Evolutionary conservation across 2,113 vertebrate genomes (phyloP), one percentile per base, ranked within the genome.

Genomic region (Antennarius striatus): DNA sequence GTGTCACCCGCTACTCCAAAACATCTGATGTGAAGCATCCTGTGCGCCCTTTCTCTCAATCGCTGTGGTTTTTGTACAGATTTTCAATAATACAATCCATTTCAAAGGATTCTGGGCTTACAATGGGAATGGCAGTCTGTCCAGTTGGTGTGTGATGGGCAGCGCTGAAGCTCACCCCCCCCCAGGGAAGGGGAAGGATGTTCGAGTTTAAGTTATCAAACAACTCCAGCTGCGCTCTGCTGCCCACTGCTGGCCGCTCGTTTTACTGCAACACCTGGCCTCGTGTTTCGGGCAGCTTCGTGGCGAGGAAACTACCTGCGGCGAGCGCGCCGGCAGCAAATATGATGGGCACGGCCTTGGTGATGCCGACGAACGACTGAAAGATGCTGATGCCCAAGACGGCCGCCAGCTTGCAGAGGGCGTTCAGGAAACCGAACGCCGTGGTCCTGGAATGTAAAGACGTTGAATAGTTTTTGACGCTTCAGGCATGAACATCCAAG

Each of bases 301-400:
- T 89, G 6, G 97, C 96, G 54, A 99, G 91, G 89, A 95, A 97
- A 84, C 96, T 97, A 79, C 97, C 97, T 0, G 94, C 91, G 0
- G 95, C 96, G 11, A 98, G 92, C 0, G 96, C 96, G 0, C 94
- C 94, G 0, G 96, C 96, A 0, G 97, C 97, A 3, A 98, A 92
- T 14, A 99, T 65, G 88, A 99, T 99, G 73, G 96, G 96, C 52
- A 96, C 93, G 0, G 97, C 96, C 87, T 98, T 97, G 70, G 96
- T 96, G 90, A 98, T 93, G 51, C 96, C 96, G 39, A 99, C 97
- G 2, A 99, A 98, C 7, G 97, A 99, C 0, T 96, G 95, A 93
- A 99, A 99, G 91, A 97, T 98, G 92, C 95, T 97, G 91, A 98
- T 98, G 57, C 96, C 97, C 92, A 99, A 84, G 43, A 98, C 96